Evolutionary conservation across 2,888 invertebrate genomes (phyloP).

Genomic region (Drosophila mettleri): DNA sequence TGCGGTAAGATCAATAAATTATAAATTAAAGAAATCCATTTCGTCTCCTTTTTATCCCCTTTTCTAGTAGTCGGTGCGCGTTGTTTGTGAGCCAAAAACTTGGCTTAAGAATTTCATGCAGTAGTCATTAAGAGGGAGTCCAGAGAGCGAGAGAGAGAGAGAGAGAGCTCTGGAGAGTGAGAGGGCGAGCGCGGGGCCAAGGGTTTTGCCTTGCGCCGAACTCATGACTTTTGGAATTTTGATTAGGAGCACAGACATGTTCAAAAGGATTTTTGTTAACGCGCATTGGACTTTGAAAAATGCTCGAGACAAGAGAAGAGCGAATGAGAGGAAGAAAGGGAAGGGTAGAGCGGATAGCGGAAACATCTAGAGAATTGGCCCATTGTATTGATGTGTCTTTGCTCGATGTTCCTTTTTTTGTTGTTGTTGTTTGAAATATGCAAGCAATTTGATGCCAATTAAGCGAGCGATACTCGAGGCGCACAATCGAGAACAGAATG

Average conservation of each 20-base stretch:
- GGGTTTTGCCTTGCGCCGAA: slow-evolving; percentile 32
- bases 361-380: slow-evolving; percentile 40
- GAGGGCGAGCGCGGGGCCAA: slow-evolving; percentile 34
- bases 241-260: slow-evolving; percentile 80
- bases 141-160: neutral
- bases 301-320: slow-evolving; percentile 31
- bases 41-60: slow-evolving; percentile 37
- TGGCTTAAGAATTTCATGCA: slow-evolving; percentile 74
- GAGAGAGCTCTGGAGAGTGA: neutral
- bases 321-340: neutral
- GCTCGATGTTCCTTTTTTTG: slow-evolving; percentile 33
- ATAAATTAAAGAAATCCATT: slow-evolving; percentile 81
- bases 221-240: slow-evolving; percentile 81
- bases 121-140: slow-evolving; percentile 68
- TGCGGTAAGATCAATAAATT: slow-evolving; percentile 80
- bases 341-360: neutral
- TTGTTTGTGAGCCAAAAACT: slow-evolving; percentile 63
- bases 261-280: slow-evolving; percentile 80
- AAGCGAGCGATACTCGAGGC: slow-evolving; percentile 57
- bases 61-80: slow-evolving; percentile 30
- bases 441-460: slow-evolving; percentile 80
- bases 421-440: slow-evolving; percentile 68
- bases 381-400: slow-evolving; percentile 75
- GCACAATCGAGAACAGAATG: slow-evolving; percentile 2
- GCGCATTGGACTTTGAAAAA: slow-evolving; percentile 80